Conservation (phyloP, 2,113 vertebrate species). For the Odocoileus virginianus region DNA sequence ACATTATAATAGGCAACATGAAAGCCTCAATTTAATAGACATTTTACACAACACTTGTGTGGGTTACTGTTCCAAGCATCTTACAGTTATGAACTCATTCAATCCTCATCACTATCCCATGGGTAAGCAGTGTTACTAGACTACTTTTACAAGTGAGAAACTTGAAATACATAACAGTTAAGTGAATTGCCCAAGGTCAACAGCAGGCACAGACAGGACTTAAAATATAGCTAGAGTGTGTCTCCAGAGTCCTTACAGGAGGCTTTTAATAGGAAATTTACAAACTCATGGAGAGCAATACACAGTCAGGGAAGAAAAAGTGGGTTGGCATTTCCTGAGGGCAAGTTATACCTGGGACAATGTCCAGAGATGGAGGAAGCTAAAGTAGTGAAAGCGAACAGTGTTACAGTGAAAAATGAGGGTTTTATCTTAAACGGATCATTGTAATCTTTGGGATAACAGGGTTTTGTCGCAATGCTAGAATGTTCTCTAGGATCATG, state of each 20-base stretch:
- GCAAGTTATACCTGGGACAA: not conserved
- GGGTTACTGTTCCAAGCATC: not conserved
- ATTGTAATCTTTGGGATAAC: not conserved
- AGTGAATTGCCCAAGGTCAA: not conserved
- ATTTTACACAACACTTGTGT: not conserved
- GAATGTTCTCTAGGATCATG: not conserved
- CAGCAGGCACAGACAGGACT: not conserved
- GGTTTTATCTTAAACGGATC: not conserved
- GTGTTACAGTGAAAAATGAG: not conserved
- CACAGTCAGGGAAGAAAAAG: not conserved
- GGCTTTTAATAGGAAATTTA: not conserved
- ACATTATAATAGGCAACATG: not conserved
- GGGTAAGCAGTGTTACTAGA: not conserved
- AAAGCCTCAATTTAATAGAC: not conserved
- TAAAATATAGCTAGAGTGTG: not conserved
- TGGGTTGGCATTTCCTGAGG: not conserved
- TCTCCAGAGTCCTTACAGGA: not conserved
- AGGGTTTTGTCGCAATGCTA: not conserved
- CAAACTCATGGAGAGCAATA: not conserved
- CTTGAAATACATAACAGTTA: not conserved
- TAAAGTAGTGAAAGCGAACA: not conserved
- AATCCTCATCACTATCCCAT: not conserved
- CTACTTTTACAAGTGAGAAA: not conserved
- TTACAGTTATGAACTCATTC: not conserved
- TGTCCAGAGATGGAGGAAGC: not conserved